Evolutionary conservation across 2,797 vertebrate genomes (phyloP), one percentile per base, ranked within the genome.

Genomic region (Phataginus tetradactyla): DNA sequence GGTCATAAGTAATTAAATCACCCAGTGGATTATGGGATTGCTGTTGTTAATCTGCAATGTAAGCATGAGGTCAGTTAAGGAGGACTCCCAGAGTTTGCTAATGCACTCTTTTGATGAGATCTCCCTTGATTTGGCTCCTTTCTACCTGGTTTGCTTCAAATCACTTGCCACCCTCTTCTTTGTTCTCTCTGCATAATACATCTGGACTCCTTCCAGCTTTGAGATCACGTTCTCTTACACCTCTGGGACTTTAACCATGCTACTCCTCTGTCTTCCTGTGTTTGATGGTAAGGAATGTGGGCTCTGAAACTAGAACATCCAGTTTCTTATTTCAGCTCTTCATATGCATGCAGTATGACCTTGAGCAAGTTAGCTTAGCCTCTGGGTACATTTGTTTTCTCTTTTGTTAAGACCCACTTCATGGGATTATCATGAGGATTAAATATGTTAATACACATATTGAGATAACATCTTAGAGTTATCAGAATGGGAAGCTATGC

Each of bases 191-290:
- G 5, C 49, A n/a, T 25, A 53, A 42, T 23, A 21, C 7, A 66
- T 86, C 7, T 78, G 17, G 34, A 83, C 12, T 27, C 81, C 12
- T 83, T 64, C 77, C 64, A 45, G 57, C 20, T 91, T 84, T 53
- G 34, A 20, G 10, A 61, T n/a, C 75, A 45, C 5, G n/a, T 37
- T 87, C 42, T 90, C 20, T 61, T 53, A 68, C 61, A 55, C 21
- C 49, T 80, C 51, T 51, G 29, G 45, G n/a, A 42, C 57, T 63
- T 25, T 21, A 45, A 34, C 7, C 25, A 51, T 32, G 49, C 42
- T 15, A 32, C 4, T 51, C 34, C 18, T 91, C 45, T 77, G 86
- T 68, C 90, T 80, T 75, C 61, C 80, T 95, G 45, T n/a, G 27
- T 61, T n/a, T 69, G 20, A 72, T 49, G 55, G 23, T 61, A 59